Percentiles rank a stretch among this genome's conserved stretches.
Evolutionary conservation across 2,797 vertebrate species (phyloP).

Genomic region (Eulemur coronatus): DNA sequence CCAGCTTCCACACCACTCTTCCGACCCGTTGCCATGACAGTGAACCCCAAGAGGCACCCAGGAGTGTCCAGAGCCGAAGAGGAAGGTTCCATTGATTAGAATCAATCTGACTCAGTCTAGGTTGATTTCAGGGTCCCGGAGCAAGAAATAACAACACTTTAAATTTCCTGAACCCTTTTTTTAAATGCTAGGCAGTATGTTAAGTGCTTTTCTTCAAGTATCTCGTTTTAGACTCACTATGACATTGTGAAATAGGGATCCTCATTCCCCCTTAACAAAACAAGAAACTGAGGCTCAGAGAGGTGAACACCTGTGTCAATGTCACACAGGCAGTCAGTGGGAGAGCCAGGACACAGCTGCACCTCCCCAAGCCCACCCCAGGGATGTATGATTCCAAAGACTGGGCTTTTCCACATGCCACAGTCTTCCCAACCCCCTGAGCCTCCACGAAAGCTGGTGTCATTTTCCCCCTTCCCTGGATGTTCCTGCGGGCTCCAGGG

Average conservation of each 20-base stretch:
- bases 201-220: background rate
- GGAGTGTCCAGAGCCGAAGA: background rate
- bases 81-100: slow-evolving; percentile 15
- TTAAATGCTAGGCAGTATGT: background rate
- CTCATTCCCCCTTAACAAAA: background rate
- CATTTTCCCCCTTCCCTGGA: background rate
- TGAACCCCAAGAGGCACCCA: slow-evolving; percentile 38
- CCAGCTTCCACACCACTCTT: background rate
- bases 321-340: background rate
- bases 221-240: background rate
- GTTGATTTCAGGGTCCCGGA: slow-evolving; percentile 1
- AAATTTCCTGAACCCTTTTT: background rate
- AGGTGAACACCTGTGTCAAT: background rate
- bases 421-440: background rate
- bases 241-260: background rate
- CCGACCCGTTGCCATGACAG: slow-evolving; percentile 65
- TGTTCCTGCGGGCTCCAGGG: background rate
- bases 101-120: background rate
- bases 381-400: no score
- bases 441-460: background rate
- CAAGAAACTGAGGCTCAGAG: background rate
- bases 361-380: no score
- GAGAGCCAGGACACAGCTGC: background rate
- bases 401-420: background rate
- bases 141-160: background rate